A percentile compares a stretch with the other conserved stretches of the same genome.
These are phyloP conservation scores for Lasiurus cinereus DNA, from an alignment of 2,113 vertebrate genomes.

Conservation along the genomic window DNA sequence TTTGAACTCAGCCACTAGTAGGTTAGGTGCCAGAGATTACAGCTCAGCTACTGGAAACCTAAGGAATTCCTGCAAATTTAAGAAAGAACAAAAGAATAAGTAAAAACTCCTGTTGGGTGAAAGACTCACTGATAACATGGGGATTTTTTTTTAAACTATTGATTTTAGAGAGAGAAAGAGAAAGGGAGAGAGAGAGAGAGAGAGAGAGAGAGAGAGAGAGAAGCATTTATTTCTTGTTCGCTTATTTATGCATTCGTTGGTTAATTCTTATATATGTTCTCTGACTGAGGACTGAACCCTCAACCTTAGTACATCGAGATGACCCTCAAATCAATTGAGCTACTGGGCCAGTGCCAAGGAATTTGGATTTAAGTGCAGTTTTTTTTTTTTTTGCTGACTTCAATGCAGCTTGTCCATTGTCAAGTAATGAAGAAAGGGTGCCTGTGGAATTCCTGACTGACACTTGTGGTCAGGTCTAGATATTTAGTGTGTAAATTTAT, in stretches of 20 bases:
- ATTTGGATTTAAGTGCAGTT: not conserved
- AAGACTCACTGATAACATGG: fast-evolving
- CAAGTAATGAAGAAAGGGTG: not conserved
- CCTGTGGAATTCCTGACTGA: not conserved
- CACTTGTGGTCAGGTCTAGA: not conserved
- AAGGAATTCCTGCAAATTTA: not conserved
- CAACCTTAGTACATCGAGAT: not conserved
- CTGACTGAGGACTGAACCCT: not conserved
- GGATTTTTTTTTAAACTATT: not conserved
- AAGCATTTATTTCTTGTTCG: not conserved
- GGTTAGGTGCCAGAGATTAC: not conserved
- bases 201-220: not conserved
- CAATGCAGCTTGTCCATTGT: not conserved
- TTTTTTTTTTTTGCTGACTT: not conserved
- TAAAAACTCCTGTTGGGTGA: not conserved
- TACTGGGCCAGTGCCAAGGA: not conserved
- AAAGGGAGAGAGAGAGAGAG: too few species aligned
- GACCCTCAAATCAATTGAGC: not conserved
- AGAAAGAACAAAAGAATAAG: too few species aligned
- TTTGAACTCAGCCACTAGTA: not conserved
- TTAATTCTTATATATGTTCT: not conserved
- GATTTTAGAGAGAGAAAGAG: not conserved
- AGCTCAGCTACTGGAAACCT: not conserved
- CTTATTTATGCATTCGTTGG: not conserved
- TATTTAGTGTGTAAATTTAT: not conserved